These are phyloP conservation scores for Actinopyga echinites DNA, from an alignment of 53 echinoderm and acorn worm species.

Conservation along the genomic window DNA sequence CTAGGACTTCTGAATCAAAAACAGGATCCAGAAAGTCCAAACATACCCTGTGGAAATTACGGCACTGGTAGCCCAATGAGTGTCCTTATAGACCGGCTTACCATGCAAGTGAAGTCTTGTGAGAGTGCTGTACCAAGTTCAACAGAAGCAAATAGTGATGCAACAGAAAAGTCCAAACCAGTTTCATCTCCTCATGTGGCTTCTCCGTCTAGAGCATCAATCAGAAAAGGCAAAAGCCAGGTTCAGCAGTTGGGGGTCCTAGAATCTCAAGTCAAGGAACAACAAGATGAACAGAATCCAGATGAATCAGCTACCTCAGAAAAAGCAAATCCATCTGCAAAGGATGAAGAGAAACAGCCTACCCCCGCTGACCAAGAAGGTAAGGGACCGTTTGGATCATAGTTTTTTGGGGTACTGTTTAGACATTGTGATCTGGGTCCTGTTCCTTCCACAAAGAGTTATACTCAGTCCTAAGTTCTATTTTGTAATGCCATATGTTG, in stretches of 20 bases:
- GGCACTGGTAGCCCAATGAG: constrained; percentile 21
- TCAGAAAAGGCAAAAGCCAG: constrained; percentile 1
- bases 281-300: background rate
- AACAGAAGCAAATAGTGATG: background rate
- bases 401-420: too few species aligned
- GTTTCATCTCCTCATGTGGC: too few species aligned
- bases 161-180: too few species aligned
- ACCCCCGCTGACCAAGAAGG: background rate
- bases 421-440: too few species aligned
- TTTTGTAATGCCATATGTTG: too few species aligned
- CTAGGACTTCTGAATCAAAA: constrained; percentile 15
- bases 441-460: too few species aligned
- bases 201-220: constrained; percentile 3
- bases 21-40: background rate
- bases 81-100: constrained; percentile 3
- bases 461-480: too few species aligned
- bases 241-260: background rate
- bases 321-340: background rate
- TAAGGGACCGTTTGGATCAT: too few species aligned
- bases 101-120: background rate
- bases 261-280: background rate
- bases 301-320: background rate
- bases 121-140: background rate
- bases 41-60: constrained; percentile 9
- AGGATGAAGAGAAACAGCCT: background rate